Base-by-base conservation (phyloP, 2,888 invertebrate species). In the Altica lythri region DNA sequence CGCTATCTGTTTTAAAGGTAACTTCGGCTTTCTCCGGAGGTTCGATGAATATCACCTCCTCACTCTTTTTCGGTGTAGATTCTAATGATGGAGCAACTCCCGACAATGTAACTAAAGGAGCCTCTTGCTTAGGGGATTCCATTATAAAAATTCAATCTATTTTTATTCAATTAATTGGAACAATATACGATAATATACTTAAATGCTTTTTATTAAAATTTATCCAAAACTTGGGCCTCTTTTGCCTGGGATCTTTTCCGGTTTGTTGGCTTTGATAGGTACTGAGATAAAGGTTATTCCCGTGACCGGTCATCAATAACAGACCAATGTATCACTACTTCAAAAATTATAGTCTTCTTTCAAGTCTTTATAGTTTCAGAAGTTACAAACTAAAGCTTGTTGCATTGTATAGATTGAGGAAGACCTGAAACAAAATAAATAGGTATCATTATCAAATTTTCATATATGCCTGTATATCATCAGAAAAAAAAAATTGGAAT, bases 201-300 rank as follows among this genome's bases (percentile, higher is more conserved):
- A 57, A 57, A 27, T 59, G 46, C 37, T 52, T 55, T 27, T 38
- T 54, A 53, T 63, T 66, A 59, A n/a, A n/a, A n/a, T 71, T 71
- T 71, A 71, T 71, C 68, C 68, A 72, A 59, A 71, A 67, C 47
- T 68, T 66, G 6, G 73, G 75, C 71, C 76, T 77, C 49, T 72
- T 72, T 81, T 82, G 82, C 66, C 82, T 75, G 22, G 84, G 84
- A 67, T 83, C 83, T 65, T 80, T 76, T 52, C 80, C 80, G 57
- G 80, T 76, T 63, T 79, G 75, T 30, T 48, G 57, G 79, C 77
- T 63, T 81, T 77, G 78, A 69, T 79, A 76, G 68, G 80, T 79
- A 55, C 79, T 76, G 66, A 78, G 76, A 67, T 77, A 78, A 45
- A 80, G 80, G 72, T 79, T 79, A 65, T 79, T 79, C 78, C 78